Evolutionary conservation across 2,888 invertebrate species (phyloP).

Genomic region (Rhogogaster chlorosoma): DNA sequence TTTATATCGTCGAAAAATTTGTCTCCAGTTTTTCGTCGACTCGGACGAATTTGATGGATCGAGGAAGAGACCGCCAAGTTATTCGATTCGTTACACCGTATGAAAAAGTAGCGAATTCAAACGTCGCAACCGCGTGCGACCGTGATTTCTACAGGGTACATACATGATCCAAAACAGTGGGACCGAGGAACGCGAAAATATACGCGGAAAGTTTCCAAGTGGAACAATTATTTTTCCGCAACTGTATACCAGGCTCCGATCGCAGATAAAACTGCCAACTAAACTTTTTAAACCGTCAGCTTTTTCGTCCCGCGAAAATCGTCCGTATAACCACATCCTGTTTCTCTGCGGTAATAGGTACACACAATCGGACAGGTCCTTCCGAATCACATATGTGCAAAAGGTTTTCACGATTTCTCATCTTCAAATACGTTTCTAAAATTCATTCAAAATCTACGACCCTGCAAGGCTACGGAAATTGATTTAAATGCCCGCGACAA

Average conservation of each 20-base stretch:
- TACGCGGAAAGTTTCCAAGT: conserved; percentile 22
- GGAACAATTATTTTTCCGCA: conserved; percentile 39
- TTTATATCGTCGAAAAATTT: neutral
- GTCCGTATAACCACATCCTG: neutral
- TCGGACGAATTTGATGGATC: conserved; percentile 29
- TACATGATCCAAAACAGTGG: neutral
- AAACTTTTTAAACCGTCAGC: conserved; percentile 34
- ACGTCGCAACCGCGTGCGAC: neutral
- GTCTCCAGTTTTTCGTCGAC: conserved; percentile 14
- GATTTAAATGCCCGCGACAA: conserved; percentile 51
- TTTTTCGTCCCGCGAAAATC: conserved; percentile 26
- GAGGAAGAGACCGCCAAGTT: neutral
- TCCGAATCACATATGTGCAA: neutral
- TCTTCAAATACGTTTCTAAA: neutral
- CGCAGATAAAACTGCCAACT: conserved; percentile 26
- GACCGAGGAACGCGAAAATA: neutral
- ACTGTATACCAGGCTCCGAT: neutral
- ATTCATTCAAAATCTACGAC: neutral
- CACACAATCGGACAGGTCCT: neutral
- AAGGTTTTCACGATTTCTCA: neutral
- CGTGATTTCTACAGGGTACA: neutral
- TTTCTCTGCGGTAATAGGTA: neutral
- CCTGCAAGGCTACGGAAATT: conserved; percentile 53
- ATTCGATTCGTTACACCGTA: conserved; percentile 12
- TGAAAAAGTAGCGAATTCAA: conserved; percentile 13